Evolutionary conservation across 2,113 vertebrate genomes (phyloP).

Genomic region (Scophthalmus maximus): DNA sequence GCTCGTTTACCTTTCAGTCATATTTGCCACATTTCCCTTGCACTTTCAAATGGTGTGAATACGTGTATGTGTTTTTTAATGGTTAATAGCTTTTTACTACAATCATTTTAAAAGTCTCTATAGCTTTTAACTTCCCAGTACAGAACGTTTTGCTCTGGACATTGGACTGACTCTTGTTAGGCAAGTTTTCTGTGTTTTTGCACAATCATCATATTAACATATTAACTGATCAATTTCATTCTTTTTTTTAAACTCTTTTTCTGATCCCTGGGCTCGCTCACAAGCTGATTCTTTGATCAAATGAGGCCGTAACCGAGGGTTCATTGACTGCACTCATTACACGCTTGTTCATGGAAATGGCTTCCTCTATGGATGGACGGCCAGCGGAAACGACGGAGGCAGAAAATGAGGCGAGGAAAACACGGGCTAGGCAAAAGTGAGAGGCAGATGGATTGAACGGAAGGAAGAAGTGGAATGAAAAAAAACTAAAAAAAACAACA

Average conservation of each 20-base stretch:
- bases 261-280: not conserved
- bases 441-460: constrained; percentile 56
- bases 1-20: not conserved
- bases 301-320: constrained; percentile 5
- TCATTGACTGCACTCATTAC: constrained; percentile 19
- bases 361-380: constrained; percentile 26
- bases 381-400: constrained; percentile 33
- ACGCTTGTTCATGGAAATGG: constrained; percentile 6
- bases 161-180: not conserved
- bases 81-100: not conserved
- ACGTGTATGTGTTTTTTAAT: not conserved
- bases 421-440: constrained; percentile 28
- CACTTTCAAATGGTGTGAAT: not conserved
- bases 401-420: constrained; percentile 37
- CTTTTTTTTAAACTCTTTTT: not conserved
- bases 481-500: not conserved
- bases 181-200: not conserved
- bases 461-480: constrained; percentile 27
- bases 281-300: not conserved
- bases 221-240: not conserved
- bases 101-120: no score
- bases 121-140: not conserved
- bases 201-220: not conserved
- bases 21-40: not conserved
- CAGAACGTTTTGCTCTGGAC: not conserved